phyloP scores from a whole-genome alignment of 1,140 invertebrate genomes.

The Drosophila auraria region DNA sequence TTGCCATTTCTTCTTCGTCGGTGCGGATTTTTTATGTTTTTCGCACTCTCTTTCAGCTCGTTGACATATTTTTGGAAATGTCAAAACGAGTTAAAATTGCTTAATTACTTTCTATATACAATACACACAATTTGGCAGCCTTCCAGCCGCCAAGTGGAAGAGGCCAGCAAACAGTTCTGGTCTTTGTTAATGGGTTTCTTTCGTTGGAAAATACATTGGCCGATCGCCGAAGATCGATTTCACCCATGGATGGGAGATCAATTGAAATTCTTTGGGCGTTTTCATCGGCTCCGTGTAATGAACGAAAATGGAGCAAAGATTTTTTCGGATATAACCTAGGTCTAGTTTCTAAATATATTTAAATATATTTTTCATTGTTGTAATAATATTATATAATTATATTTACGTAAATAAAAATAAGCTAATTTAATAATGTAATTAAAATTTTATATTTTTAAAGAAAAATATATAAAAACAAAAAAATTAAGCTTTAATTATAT shows the following conservation, averaged over 20 bases:
- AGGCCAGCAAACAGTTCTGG: slow-evolving; percentile 37
- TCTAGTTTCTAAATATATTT: no score
- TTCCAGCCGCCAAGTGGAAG: slow-evolving; percentile 44
- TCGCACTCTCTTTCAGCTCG: slow-evolving; percentile 57
- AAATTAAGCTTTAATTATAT: no score
- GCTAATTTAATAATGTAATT: no score
- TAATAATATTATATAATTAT: no score
- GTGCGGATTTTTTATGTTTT: slow-evolving; percentile 39
- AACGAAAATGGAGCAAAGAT: not conserved
- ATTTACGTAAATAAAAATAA: not conserved
- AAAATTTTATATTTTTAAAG: no score
- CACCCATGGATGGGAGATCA: slow-evolving; percentile 33
- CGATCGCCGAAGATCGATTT: slow-evolving; percentile 52
- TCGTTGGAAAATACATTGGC: slow-evolving; percentile 11
- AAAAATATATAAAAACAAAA: no score
- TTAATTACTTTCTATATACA: slow-evolving; percentile 75
- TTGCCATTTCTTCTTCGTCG: slow-evolving; percentile 57
- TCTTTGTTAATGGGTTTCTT: slow-evolving; percentile 35
- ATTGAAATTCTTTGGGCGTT: slow-evolving; percentile 30
- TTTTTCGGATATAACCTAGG: not conserved
- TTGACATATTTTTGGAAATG: slow-evolving; percentile 83
- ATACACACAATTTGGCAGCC: slow-evolving; percentile 49
- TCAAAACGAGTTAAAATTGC: slow-evolving; percentile 75
- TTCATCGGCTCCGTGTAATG: slow-evolving; percentile 6
- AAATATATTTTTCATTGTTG: no score